Base-by-base conservation (phyloP, 2,797 vertebrate genomes). In the Falco naumanni region DNA sequence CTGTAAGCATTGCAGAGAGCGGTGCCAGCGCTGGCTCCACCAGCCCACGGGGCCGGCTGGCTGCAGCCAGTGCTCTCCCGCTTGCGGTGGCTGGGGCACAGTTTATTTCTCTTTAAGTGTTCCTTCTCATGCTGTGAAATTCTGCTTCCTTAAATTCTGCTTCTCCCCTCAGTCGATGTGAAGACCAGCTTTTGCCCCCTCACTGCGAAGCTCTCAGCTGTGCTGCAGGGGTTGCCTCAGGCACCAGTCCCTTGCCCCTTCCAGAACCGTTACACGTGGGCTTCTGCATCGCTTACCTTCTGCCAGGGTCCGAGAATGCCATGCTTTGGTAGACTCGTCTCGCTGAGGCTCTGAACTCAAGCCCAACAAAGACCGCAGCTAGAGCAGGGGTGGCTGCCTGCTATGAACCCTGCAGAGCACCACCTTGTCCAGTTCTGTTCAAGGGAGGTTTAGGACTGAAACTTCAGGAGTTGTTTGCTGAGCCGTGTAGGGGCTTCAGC, bases 331-430 rank as follows among this genome's bases (percentile, higher is more conserved):
- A 22, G 22, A 7, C 43, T 70, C 10, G 11, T 14, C 41, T 71
- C 63, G 31, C 2, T 26, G 13, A 22, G 16, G 33, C 64, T 79
- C 56, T 80, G 43, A 87, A 41, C 51, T 87, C 47, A 74, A 90
- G 53, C 45, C 57, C 64, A 33, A 10, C 16, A 37, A 60, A 77
- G 61, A 61, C 18, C 33, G 18, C 65, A 64, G 1, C 6, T 26
- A 21, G 37, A n/a, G 47, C 0, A 0, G 47, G n/a, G 13, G 13
- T 34, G 11, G 16, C 18, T 65, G 78, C 53, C 84, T 16, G 0
- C 43, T 63, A 1, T 43, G 48, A 84, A 16, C 24, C 25, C 53
- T 66, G 16, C 37, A 51, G 60, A 80, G 60, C 56, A 83, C 5
- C 43, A 48, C 0, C 43, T 51, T 47, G 14, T 17, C 45, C 19